These are phyloP conservation scores for Ispidina lecontei DNA, from an alignment of 2,797 vertebrate genomes.

Conservation along the genomic window DNA sequence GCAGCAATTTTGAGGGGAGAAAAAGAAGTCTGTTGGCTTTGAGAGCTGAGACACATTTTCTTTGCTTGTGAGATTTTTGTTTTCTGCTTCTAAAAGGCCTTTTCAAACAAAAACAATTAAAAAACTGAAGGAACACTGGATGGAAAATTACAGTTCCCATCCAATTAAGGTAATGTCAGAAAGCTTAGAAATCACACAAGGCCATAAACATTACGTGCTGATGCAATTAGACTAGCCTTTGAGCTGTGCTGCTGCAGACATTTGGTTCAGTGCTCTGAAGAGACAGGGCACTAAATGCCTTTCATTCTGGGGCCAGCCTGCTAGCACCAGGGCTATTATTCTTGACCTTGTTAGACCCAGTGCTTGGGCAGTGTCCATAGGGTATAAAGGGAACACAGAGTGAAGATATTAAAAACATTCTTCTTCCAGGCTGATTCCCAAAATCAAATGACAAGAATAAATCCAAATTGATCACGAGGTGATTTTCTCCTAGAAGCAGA, in stretches of 20 bases:
- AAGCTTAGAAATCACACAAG: constrained; percentile 21
- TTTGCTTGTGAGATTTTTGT: background rate
- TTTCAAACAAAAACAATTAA: background rate
- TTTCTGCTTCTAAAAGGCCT: constrained; percentile 1
- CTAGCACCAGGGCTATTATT: background rate
- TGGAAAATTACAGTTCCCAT: constrained; percentile 48
- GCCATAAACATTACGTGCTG: constrained; percentile 25
- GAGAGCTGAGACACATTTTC: background rate
- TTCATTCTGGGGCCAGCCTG: background rate
- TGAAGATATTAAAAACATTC: background rate
- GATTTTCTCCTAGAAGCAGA: background rate
- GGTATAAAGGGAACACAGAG: background rate
- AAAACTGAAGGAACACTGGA: background rate
- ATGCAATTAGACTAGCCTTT: constrained; percentile 39
- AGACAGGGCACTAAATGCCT: background rate
- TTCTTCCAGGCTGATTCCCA: background rate
- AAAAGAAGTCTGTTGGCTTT: background rate
- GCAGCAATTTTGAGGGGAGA: background rate
- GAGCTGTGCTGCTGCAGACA: constrained; percentile 26
- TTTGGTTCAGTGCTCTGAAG: background rate
- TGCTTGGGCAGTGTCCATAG: background rate
- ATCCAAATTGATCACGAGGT: background rate
- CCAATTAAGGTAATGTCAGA: constrained; percentile 58
- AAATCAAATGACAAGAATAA: background rate
- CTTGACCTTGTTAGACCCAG: background rate